Base-by-base conservation (phyloP, 2,888 invertebrate genomes). In the Blastobasis lacticolella region DNA sequence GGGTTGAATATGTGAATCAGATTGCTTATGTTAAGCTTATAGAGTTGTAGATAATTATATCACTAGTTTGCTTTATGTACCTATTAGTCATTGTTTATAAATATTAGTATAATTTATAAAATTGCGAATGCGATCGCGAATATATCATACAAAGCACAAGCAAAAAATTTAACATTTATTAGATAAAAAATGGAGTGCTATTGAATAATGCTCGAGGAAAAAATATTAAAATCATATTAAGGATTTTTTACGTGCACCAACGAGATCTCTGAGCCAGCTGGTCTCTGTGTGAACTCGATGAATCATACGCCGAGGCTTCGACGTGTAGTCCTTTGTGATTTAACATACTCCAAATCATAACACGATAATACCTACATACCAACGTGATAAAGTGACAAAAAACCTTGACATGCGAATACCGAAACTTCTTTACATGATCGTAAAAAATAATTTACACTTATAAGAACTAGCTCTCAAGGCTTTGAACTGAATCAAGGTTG, bases 401-500 rank as follows among this genome's bases (percentile, higher is more conserved):
- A 78, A 72, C 62, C 63, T 67, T 72, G 66, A 73, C 68, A 75
- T 71, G 69, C 64, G 67, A 67, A 69, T 63, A 63, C 56, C 62
- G 65, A 63, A 64, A 65, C 58, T 62, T 61, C 64, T 63, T 59
- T 69, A 66, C 67, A 68, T 23, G 69, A 64, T 66, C 59, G 66
- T 64, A 67, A 73, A 73, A 78, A 76, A 62, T 58, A 61, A 69
- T 66, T 65, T 54, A 59, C 62, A 61, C 64, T 49, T 49, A 64
- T 2, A 23, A 23, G 23, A 23, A 23, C 23, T 23, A 23, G 23
- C 23, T 23, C 23, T 23, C 23, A 23, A 62, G 77, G 67, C 79
- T 78, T 77, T 82, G 78, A 82, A 81, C 81, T 76, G 62, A 66
- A 73, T 74, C 81, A 82, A 82, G 82, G 82, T 65, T 69, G 67